Evolutionary conservation across 2,113 vertebrate species (phyloP).

Genomic region (Siniperca chuatsi): DNA sequence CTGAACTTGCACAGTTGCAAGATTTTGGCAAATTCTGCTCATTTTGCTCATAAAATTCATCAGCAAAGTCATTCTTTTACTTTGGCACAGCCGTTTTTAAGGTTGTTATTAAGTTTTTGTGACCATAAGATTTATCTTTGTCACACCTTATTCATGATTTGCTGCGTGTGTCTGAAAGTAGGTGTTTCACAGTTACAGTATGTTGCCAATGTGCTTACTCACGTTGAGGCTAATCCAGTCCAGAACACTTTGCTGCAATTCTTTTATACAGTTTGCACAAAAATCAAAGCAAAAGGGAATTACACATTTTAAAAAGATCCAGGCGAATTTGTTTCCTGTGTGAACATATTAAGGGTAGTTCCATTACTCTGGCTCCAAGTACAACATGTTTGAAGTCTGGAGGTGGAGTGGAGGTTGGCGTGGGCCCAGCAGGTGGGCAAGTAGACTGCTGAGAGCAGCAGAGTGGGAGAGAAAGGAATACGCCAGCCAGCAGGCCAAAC

Average conservation of each 20-base stretch:
- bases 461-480: conserved; percentile 49
- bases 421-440: conserved; percentile 73
- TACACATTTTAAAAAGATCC: not conserved
- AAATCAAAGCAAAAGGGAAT: conserved; percentile 14
- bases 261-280: conserved; percentile 8
- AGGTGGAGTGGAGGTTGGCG: conserved; percentile 42
- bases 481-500: conserved; percentile 41
- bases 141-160: not conserved
- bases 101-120: not conserved
- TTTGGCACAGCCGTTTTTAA: not conserved
- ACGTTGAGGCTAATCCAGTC: conserved; percentile 15
- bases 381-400: conserved; percentile 68
- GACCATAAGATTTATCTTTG: not conserved
- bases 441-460: conserved; percentile 67
- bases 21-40: conserved; percentile 1
- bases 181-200: not conserved
- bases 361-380: conserved; percentile 34
- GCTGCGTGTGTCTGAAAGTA: not conserved
- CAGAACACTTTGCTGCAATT: not conserved
- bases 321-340: conserved; percentile 53
- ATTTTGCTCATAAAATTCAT: not conserved
- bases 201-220: conserved; percentile 22
- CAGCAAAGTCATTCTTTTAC: not conserved
- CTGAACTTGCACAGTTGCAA: conserved; percentile 28
- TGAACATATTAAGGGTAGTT: conserved; percentile 26